A percentile compares a stretch with the other conserved stretches of the same genome.
Conservation (phyloP, 1,140 invertebrate species). For the Cydia strobilella region DNA sequence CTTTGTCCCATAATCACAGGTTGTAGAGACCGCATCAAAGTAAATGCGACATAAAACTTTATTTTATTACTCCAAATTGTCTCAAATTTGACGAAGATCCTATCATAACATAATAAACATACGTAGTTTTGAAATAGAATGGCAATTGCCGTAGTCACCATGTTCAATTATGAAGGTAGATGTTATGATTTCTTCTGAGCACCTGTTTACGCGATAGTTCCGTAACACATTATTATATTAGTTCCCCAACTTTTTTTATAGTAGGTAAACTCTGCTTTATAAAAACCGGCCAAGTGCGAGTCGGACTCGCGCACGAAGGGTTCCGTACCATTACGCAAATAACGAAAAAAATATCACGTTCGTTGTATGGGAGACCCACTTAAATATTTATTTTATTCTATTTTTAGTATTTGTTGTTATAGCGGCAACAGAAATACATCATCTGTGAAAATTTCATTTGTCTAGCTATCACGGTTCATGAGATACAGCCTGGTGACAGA, state of each 20-base stretch:
- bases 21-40: conserved; percentile 66
- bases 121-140: conserved; percentile 52
- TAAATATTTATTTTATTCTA: too few relatives aligned
- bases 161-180: background rate
- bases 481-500: too few relatives aligned
- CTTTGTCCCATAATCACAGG: conserved; percentile 67
- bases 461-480: too few relatives aligned
- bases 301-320: too few relatives aligned
- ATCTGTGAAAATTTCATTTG: too few relatives aligned
- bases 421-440: too few relatives aligned
- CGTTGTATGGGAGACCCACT: too few relatives aligned
- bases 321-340: too few relatives aligned
- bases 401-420: too few relatives aligned
- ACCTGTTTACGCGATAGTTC: conserved; percentile 7
- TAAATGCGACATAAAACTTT: conserved; percentile 77
- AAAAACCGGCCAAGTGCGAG: too few relatives aligned
- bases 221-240: background rate
- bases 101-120: conserved; percentile 62
- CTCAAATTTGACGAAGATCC: conserved; percentile 76
- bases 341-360: too few relatives aligned
- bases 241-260: background rate
- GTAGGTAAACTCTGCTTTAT: too few relatives aligned
- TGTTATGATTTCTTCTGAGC: conserved; percentile 24
- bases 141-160: conserved; percentile 28
- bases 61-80: conserved; percentile 77